These are phyloP conservation scores for Leptocoma aspasia DNA, from an alignment of 2,113 vertebrate species.

Conservation along the genomic window DNA sequence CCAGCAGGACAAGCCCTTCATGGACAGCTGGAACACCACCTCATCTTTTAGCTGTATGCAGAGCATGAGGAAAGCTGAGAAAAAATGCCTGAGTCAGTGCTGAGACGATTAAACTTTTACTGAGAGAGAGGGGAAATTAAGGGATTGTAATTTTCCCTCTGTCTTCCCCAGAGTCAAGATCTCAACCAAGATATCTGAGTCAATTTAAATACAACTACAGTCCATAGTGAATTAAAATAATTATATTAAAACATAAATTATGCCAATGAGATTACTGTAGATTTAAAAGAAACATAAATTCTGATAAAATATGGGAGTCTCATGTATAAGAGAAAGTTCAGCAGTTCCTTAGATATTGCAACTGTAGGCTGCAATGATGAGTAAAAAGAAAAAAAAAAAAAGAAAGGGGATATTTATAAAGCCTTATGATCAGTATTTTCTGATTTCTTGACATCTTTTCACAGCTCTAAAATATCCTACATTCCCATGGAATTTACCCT, in stretches of 20 bases:
- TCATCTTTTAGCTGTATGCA: not conserved
- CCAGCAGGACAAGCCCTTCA: not conserved
- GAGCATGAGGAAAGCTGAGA: not conserved
- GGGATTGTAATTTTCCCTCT: not conserved
- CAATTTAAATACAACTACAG: not conserved
- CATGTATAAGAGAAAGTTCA: not conserved
- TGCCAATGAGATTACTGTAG: not conserved
- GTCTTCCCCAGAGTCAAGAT: not conserved
- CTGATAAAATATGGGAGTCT: not conserved
- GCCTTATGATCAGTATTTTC: not conserved
- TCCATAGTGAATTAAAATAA: not conserved
- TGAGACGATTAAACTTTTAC: not conserved
- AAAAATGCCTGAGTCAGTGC: not conserved
- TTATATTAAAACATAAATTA: not conserved
- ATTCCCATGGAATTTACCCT: constrained; percentile 34
- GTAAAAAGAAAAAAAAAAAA: not conserved
- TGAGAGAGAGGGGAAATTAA: not conserved
- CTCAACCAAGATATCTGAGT: not conserved
- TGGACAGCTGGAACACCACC: not conserved
- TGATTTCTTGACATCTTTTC: not conserved
- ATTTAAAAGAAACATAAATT: not conserved
- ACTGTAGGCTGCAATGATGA: not conserved
- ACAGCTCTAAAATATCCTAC: not conserved
- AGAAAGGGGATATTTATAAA: not conserved
- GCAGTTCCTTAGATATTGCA: not conserved